phyloP scores from a whole-genome alignment of 2,888 invertebrate species.

The Cephus pulcher region DNA sequence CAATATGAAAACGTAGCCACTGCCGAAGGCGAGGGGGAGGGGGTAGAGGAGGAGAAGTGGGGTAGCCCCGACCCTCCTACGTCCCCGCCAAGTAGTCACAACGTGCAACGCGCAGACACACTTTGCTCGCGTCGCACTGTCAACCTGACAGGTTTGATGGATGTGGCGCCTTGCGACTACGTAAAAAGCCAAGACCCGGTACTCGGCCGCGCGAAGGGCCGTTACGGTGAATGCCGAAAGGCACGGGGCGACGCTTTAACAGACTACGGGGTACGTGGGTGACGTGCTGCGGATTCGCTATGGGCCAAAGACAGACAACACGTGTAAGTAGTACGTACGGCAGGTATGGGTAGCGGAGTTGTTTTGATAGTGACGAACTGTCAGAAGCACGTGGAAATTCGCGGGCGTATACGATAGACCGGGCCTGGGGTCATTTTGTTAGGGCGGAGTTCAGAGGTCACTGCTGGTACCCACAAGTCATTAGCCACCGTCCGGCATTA shows the following conservation, averaged over 20 bases:
- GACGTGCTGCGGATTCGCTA: too few species aligned
- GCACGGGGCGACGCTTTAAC: too few species aligned
- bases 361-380: slow-evolving; percentile 27
- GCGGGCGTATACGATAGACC: neutral
- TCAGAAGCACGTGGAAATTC: slow-evolving; percentile 54
- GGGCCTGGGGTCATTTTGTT: slow-evolving; percentile 36
- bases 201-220: neutral
- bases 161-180: slow-evolving; percentile 48
- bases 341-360: too few species aligned
- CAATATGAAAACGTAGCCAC: neutral
- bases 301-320: too few species aligned
- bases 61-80: neutral
- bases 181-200: neutral
- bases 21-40: neutral
- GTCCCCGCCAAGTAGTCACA: slow-evolving; percentile 26
- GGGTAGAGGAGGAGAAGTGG: neutral
- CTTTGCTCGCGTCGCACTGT: slow-evolving; percentile 31
- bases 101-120: slow-evolving; percentile 21
- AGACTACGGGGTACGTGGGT: too few species aligned
- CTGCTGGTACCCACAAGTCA: slow-evolving; percentile 40
- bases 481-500: slow-evolving; percentile 59
- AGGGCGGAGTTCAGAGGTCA: slow-evolving; percentile 4
- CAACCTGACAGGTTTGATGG: slow-evolving; percentile 57
- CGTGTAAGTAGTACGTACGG: too few species aligned
- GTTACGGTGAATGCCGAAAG: neutral